Evolutionary conservation across 1,140 invertebrate genomes (phyloP), one percentile per base, ranked within the genome.

Genomic region (Agraylea sexmaculata): DNA sequence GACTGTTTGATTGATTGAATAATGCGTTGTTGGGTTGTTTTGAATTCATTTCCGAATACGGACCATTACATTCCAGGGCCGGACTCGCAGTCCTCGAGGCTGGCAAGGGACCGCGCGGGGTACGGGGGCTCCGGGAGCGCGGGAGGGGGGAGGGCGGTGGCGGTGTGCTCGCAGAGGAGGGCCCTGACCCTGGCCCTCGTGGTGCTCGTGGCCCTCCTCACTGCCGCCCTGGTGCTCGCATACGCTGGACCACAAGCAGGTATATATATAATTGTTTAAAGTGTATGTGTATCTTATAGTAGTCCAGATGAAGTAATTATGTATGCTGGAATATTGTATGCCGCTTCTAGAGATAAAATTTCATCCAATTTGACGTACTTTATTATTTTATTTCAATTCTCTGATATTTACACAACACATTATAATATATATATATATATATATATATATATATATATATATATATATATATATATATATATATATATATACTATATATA

Each of bases 111-210:
- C 53, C 54, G 44, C 78, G 78, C 51, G 77, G 71, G 58, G 5
- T 49, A 49, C 30, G 47, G 47, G 10, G 47, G 47, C 73, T 70
- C 46, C 68, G 71, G 52, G 72, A 75, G 59, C 69, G 75, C 58
- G 67, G 86, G 65, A 69, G 83, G 62, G 74, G 77, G 60, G 61
- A 83, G 66, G 72, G 85, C 71, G 63, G 83, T 90, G 37, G 77
- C 88, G 5, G 81, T 89, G 2, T 93, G 88, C 62, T 89, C 84
- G 8, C 83, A 89, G 54, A 78, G 84, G 43, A 74, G 80, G 47
- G 87, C 88, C 17, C 71, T 88, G 6, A 77, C 77, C 53, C 77
- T 92, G 43, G 79, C 84, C 19, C 77, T 77, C 8, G 59, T 81
- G 19, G 78, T 87, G 17, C 78, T 90, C 51, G 70, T 79, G 2